Evolutionary conservation across 2,113 vertebrate species (phyloP).

Genomic region (Synchiropus splendidus): DNA sequence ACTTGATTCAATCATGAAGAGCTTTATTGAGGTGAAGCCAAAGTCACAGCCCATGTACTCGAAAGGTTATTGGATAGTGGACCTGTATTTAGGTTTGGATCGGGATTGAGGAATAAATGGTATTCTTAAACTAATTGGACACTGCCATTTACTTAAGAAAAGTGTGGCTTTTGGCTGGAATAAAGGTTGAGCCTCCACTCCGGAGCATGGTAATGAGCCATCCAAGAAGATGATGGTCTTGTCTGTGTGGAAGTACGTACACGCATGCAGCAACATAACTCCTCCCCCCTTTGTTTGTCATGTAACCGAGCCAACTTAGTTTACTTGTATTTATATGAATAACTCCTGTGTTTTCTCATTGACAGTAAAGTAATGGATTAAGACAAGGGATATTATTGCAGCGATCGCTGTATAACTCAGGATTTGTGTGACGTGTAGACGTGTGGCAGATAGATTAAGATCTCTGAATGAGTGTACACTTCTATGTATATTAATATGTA

Average conservation of each 20-base stretch:
- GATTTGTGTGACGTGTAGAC: too few relatives aligned
- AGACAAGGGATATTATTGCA: too few relatives aligned
- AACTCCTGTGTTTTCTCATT: too few relatives aligned
- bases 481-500: too few relatives aligned
- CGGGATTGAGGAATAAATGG: constrained; percentile 32
- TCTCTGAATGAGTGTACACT: too few relatives aligned
- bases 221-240: constrained; percentile 11
- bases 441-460: too few relatives aligned
- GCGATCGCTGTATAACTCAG: too few relatives aligned
- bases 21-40: constrained; percentile 69
- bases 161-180: constrained; percentile 13
- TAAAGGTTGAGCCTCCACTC: constrained; percentile 30
- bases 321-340: too few relatives aligned
- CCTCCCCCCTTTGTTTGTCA: background rate
- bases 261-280: background rate
- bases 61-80: constrained; percentile 57
- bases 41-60: constrained; percentile 58
- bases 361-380: too few relatives aligned
- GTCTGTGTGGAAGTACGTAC: background rate
- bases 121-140: constrained; percentile 54
- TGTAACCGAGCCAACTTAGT: too few relatives aligned
- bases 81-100: constrained; percentile 38
- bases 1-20: constrained; percentile 65
- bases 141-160: constrained; percentile 37
- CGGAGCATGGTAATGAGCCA: constrained; percentile 38